Base-by-base conservation (phyloP, 2,888 invertebrate genomes). In the Digitonthophagus gazella region DNA sequence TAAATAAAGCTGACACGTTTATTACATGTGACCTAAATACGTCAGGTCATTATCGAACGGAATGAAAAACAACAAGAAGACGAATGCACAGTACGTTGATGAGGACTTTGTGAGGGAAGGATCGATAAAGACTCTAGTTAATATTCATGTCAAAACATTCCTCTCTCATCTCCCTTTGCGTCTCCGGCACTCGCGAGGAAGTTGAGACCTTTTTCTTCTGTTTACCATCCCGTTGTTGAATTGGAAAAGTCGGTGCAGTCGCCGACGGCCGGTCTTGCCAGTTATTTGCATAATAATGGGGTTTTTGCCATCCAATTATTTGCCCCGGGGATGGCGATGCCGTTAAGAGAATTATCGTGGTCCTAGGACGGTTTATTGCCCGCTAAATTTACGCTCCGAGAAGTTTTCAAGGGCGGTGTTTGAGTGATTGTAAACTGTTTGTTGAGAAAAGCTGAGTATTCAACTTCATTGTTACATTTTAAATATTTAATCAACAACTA, bases 101-200 rank as follows among this genome's bases (percentile, higher is more conserved):
- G 28, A 44, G 28, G 28, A 44, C 28, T 44, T 44, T 22, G 15
- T 44, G 18, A 19, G 58, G n/a, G 8, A 1, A 58, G n/a, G 55
- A 67, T 67, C 67, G 54, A 67, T 67, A 63, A 58, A 66, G 57
- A 55, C 54, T 15, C 67, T 67, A 63, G 67, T 67, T 67, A 67
- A 67, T 67, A 67, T 67, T 67, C 67, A 67, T 67, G 67, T 63
- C 67, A 67, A 67, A 67, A 67, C 67, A 67, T 63, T 63, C 15
- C 63, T 61, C 61, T 67, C 19, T 63, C 28, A 20, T 63, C 67
- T 22, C 67, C 61, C 67, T 61, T 15, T 16, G 67, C 28, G 67
- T n/a, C 55, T 57, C 57, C 66, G 15, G n/a, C 18, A 19, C 5
- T 22, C 55, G 8, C 58, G 3, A 6, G 28, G 28, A 44, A 44